phyloP scores from a whole-genome alignment of 2,888 invertebrate genomes.

The Diplazon laetatorius region DNA sequence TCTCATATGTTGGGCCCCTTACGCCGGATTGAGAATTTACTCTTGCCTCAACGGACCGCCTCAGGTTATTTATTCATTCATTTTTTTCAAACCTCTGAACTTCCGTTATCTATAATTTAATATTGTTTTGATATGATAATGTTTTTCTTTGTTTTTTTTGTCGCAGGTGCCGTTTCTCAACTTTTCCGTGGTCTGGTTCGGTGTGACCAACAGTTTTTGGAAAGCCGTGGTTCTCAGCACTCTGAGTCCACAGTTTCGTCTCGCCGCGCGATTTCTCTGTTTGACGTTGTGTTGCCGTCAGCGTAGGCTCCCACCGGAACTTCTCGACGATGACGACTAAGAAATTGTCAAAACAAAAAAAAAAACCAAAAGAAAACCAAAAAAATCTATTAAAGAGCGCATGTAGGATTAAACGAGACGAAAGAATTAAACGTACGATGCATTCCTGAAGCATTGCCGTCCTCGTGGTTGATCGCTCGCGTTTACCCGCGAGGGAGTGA shows the following conservation, averaged over 20 bases:
- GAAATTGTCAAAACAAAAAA: slow-evolving; percentile 31
- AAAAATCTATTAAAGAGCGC: slow-evolving; percentile 48
- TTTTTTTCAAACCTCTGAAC: background rate
- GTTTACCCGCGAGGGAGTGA: background rate
- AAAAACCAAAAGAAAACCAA: slow-evolving; percentile 54
- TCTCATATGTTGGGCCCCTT: slow-evolving; percentile 97
- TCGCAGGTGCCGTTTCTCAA: slow-evolving; percentile 91
- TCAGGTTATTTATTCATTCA: slow-evolving; percentile 73
- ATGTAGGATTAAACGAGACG: slow-evolving; percentile 24
- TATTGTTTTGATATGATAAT: too few species aligned
- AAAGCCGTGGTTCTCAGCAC: slow-evolving; percentile 95
- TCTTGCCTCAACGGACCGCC: slow-evolving; percentile 82
- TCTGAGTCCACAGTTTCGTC: slow-evolving; percentile 96
- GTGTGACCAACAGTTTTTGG: slow-evolving; percentile 97
- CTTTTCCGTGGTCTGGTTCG: slow-evolving; percentile 97
- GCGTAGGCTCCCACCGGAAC: slow-evolving; percentile 92
- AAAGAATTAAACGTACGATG: slow-evolving; percentile 51
- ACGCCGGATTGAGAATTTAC: slow-evolving; percentile 92
- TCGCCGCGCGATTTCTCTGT: slow-evolving; percentile 94
- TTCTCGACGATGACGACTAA: slow-evolving; percentile 94
- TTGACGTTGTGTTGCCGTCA: slow-evolving; percentile 94
- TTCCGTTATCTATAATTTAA: background rate
- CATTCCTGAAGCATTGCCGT: slow-evolving; percentile 76
- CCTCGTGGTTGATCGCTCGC: slow-evolving; percentile 56
- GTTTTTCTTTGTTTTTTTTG: slow-evolving; percentile 24